These are phyloP conservation scores for Belonocnema kinseyi DNA, from an alignment of 1,140 invertebrate genomes.

Conservation along the genomic window DNA sequence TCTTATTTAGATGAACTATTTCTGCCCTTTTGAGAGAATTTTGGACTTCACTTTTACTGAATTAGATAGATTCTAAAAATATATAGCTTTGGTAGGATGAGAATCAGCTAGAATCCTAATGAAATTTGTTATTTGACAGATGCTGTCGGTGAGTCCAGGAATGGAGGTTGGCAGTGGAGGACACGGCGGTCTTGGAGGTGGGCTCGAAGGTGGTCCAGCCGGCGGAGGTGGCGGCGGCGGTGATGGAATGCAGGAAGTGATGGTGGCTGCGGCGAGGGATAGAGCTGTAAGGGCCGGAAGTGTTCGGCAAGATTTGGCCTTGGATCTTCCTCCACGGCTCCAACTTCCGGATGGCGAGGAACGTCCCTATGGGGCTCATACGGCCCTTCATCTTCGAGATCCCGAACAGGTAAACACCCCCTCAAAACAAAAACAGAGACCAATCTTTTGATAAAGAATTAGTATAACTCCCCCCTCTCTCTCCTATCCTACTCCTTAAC, in stretches of 20 bases:
- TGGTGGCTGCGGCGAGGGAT: slow-evolving; percentile 76
- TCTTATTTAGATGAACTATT: too few relatives aligned
- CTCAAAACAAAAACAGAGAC: neutral
- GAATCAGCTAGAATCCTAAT: neutral
- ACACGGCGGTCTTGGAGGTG: slow-evolving; percentile 75
- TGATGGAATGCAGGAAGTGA: slow-evolving; percentile 66
- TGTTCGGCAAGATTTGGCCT: slow-evolving; percentile 79
- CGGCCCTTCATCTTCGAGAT: slow-evolving; percentile 79
- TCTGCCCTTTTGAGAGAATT: too few relatives aligned
- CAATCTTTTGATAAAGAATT: neutral
- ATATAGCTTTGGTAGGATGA: too few relatives aligned
- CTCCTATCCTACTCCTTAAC: too few relatives aligned
- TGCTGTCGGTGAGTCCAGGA: slow-evolving; percentile 79
- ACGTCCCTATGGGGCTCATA: slow-evolving; percentile 79
- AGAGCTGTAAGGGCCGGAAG: slow-evolving; percentile 78
- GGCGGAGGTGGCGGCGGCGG: slow-evolving; percentile 50
- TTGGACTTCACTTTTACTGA: too few relatives aligned
- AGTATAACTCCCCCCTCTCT: too few relatives aligned
- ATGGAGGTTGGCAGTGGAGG: slow-evolving; percentile 78
- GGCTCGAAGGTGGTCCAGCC: slow-evolving; percentile 69
- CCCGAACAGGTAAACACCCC: slow-evolving; percentile 77
- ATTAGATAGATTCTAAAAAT: too few relatives aligned
- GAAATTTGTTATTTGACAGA: slow-evolving; percentile 68
- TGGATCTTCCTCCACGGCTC: slow-evolving; percentile 82
- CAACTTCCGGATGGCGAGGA: slow-evolving; percentile 84